phyloP scores from a whole-genome alignment of 2,113 vertebrate species.

The Neotoma lepida region DNA sequence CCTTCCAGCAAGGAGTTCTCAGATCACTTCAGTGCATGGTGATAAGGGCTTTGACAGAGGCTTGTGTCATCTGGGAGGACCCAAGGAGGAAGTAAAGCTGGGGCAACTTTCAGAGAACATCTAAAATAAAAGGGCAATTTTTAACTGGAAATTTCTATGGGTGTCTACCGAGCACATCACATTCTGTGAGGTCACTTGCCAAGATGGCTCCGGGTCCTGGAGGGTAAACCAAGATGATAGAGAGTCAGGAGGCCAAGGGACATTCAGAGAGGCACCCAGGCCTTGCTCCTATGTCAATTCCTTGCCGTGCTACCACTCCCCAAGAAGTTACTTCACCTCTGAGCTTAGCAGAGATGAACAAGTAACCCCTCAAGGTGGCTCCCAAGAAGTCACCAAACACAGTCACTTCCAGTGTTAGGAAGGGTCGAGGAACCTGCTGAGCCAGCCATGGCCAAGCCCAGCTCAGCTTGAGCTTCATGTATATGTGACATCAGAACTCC shows the following conservation, averaged over 20 bases:
- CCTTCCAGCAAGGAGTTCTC: not conserved
- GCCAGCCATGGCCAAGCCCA: not conserved
- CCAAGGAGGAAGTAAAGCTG: not conserved
- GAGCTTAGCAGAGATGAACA: not conserved
- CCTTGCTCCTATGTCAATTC: accelerated
- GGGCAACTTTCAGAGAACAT: not conserved
- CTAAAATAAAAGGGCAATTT: not conserved
- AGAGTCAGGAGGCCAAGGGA: not conserved
- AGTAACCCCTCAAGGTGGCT: not conserved
- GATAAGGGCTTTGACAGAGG: not conserved
- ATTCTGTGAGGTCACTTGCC: not conserved
- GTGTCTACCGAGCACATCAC: not conserved
- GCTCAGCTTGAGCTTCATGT: not conserved
- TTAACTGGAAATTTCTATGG: not conserved
- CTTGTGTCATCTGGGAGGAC: too few species aligned
- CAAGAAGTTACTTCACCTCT: not conserved
- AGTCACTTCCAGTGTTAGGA: not conserved
- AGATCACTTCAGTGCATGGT: not conserved
- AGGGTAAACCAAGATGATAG: not conserved
- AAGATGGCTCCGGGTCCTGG: not conserved
- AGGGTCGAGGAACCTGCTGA: not conserved
- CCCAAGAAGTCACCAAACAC: accelerated
- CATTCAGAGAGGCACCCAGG: not conserved
- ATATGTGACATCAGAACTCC: not conserved
- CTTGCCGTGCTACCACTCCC: not conserved